Evolutionary conservation across 2,797 vertebrate species (phyloP).

Genomic region (Spea hammondii): DNA sequence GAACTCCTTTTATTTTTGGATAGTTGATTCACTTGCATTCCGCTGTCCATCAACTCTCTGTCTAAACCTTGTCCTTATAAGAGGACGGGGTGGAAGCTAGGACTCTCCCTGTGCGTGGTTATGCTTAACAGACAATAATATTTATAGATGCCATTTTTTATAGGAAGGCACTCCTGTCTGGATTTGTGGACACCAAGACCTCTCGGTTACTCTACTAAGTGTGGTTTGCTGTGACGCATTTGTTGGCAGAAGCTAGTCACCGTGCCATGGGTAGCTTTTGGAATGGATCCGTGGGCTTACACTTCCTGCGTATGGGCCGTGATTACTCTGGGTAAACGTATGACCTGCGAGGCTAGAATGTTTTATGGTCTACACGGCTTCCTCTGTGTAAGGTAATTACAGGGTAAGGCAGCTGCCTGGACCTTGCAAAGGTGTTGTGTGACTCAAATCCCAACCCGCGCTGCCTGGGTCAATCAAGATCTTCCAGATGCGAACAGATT

Average conservation of each 20-base stretch:
- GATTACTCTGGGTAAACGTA: constrained; percentile 36
- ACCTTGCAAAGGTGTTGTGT: constrained; percentile 39
- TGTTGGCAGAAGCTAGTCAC: background rate
- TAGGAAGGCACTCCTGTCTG: too few species aligned
- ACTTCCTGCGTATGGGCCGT: constrained; percentile 20
- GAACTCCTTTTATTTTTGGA: too few species aligned
- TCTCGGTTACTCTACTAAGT: background rate
- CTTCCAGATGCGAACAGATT: background rate
- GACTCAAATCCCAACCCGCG: constrained; percentile 16
- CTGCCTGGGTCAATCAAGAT: constrained; percentile 17
- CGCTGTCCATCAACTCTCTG: background rate
- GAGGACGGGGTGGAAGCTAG: too few species aligned
- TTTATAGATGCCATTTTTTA: too few species aligned
- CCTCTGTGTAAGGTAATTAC: constrained; percentile 39
- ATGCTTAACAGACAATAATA: too few species aligned
- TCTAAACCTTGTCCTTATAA: background rate
- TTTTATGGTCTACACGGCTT: constrained; percentile 29
- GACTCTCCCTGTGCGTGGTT: too few species aligned
- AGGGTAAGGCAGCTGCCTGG: constrained; percentile 20
- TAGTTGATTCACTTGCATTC: background rate
- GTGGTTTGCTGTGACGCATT: background rate
- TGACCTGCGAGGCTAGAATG: constrained; percentile 21
- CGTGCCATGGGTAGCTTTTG: background rate
- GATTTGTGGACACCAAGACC: too few species aligned
- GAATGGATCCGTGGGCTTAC: background rate